Conservation (phyloP, 2,113 vertebrate genomes). For the Gobius niger region DNA sequence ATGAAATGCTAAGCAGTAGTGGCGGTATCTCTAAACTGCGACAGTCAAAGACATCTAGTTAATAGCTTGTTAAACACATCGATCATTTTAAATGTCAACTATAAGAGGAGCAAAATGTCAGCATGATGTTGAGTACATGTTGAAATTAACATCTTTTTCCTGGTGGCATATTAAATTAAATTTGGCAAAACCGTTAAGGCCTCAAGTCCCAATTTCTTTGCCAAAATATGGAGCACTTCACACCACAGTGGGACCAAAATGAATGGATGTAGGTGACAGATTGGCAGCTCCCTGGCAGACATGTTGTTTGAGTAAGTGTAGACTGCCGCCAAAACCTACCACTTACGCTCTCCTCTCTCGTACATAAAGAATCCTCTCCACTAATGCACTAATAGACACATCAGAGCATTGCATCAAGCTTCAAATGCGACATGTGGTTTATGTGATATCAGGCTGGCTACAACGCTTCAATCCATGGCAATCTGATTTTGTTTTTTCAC, state of each 20-base stretch:
- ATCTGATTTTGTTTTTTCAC: slow-evolving; percentile 48
- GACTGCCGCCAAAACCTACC: slow-evolving; percentile 38
- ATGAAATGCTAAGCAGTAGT: no score
- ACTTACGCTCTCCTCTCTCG: slow-evolving; percentile 29
- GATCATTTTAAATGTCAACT: not conserved
- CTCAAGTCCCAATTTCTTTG: not conserved
- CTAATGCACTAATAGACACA: slow-evolving; percentile 34
- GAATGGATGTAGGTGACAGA: not conserved
- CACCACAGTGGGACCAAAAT: slow-evolving; percentile 6
- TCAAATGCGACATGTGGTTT: slow-evolving; percentile 8
- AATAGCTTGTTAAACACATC: not conserved
- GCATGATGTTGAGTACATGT: not conserved
- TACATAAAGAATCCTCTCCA: slow-evolving; percentile 25
- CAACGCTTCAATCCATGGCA: slow-evolving; percentile 34
- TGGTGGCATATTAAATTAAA: no score
- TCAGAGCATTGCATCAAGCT: slow-evolving; percentile 30
- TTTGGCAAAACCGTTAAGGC: not conserved
- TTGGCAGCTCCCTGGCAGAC: slow-evolving; percentile 50
- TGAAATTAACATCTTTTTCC: not conserved
- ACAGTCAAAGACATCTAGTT: not conserved
- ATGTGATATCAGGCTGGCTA: slow-evolving; percentile 17
- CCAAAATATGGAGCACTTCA: slow-evolving; percentile 13
- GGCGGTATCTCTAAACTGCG: not conserved
- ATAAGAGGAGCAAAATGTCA: not conserved
- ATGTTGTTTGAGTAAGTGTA: slow-evolving; percentile 26